phyloP scores from a whole-genome alignment of 2,888 invertebrate species.

The Tachina fera region DNA sequence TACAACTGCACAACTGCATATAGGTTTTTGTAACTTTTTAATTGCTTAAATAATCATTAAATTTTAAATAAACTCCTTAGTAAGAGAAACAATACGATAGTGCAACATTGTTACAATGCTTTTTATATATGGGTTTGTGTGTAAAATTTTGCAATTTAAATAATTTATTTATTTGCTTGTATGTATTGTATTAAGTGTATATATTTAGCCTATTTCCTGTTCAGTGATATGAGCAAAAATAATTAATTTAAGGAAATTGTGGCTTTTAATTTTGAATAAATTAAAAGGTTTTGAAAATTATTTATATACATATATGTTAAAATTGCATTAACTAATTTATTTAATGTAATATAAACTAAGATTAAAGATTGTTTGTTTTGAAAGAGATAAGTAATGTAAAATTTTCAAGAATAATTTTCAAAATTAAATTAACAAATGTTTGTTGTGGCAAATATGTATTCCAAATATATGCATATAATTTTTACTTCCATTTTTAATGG shows the following conservation, averaged over 20 bases:
- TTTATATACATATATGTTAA: not conserved
- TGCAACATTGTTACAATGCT: not conserved
- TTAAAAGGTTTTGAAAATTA: slow-evolving; percentile 1
- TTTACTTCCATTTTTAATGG: too few species aligned
- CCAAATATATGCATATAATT: too few species aligned
- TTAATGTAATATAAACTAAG: not conserved
- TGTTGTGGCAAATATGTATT: too few species aligned
- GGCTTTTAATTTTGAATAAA: slow-evolving; percentile 34
- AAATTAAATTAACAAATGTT: too few species aligned
- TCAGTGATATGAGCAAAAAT: slow-evolving; percentile 28
- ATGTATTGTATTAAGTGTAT: slow-evolving; percentile 11
- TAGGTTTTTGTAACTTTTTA: too few species aligned
- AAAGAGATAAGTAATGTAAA: not conserved
- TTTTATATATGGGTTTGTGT: not conserved
- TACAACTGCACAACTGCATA: too few species aligned
- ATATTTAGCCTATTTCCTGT: slow-evolving; percentile 25
- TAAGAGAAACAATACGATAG: not conserved
- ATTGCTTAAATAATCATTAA: too few species aligned
- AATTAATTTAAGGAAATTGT: slow-evolving; percentile 43
- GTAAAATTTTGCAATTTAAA: slow-evolving; percentile 30
- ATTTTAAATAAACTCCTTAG: too few species aligned
- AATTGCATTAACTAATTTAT: slow-evolving; percentile 29
- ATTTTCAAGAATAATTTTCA: too few species aligned
- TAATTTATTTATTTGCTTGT: slow-evolving; percentile 34
- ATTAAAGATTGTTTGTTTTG: not conserved